Conservation (phyloP, 2,797 vertebrate genomes). For the Petrocephalus schoutedeni region DNA sequence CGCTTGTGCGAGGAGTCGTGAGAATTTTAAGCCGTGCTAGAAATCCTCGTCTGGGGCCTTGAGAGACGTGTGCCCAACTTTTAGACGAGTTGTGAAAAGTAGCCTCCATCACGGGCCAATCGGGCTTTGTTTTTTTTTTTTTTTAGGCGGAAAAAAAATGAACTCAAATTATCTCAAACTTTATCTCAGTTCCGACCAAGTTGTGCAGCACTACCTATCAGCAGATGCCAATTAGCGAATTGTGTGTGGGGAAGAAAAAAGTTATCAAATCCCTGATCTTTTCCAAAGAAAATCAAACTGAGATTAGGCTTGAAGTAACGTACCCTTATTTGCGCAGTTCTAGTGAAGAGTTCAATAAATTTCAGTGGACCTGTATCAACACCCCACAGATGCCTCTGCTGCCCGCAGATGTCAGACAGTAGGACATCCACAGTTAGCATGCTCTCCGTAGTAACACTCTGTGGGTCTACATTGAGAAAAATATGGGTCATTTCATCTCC, state of each 20-base stretch:
- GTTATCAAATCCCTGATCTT: slow-evolving; percentile 15
- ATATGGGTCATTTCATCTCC: neutral
- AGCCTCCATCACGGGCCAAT: neutral
- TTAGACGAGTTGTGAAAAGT: neutral
- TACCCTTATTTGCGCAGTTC: neutral
- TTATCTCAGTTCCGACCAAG: neutral
- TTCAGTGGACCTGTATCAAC: neutral
- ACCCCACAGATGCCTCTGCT: neutral
- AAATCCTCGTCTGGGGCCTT: neutral
- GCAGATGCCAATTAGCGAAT: neutral
- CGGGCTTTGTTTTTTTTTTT: neutral
- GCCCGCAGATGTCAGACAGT: neutral
- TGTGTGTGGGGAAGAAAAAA: neutral
- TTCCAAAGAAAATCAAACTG: neutral
- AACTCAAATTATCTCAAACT: neutral
- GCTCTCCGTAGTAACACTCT: neutral
- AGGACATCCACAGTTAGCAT: neutral
- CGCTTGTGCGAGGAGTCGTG: neutral
- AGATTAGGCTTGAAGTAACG: neutral
- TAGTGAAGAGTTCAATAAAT: neutral
- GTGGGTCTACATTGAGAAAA: neutral
- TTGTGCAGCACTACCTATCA: neutral
- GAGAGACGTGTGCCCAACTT: neutral
- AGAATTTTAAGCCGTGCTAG: neutral
- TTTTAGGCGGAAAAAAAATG: neutral